Evolutionary conservation across 1,140 invertebrate genomes (phyloP).

Genomic region (Zaprionus davidi): DNA sequence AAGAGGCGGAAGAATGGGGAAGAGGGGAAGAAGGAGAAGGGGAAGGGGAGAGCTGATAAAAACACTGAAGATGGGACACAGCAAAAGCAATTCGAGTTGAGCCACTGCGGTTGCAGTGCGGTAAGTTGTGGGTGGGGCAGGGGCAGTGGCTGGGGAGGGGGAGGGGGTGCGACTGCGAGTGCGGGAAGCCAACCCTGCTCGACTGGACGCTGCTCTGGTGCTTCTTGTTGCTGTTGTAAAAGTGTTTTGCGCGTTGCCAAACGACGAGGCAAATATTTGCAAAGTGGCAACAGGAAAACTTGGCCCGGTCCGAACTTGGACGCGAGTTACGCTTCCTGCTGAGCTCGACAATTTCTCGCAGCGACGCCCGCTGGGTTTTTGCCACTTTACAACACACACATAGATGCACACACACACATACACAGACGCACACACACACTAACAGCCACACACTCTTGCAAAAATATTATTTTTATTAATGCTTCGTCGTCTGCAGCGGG

Average conservation of each 20-base stretch:
- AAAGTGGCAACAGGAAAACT: conserved; percentile 74
- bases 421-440: background rate
- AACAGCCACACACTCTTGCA: conserved; percentile 39
- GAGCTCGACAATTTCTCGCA: conserved; percentile 63
- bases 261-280: conserved; percentile 74
- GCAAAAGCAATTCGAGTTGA: background rate
- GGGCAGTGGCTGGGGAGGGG: background rate
- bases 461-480: conserved; percentile 81
- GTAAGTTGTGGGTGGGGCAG: background rate
- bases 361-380: conserved; percentile 33
- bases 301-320: conserved; percentile 34
- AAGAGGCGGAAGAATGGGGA: background rate
- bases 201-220: conserved; percentile 7
- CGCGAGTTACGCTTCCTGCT: conserved; percentile 49
- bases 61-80: conserved; percentile 15
- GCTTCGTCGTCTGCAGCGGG: conserved; percentile 55
- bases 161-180: too few species aligned
- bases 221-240: conserved; percentile 38
- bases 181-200: background rate
- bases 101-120: conserved; percentile 2
- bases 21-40: background rate
- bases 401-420: conserved; percentile 10
- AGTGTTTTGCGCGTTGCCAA: conserved; percentile 68
- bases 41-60: background rate
- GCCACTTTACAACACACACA: conserved; percentile 45